phyloP scores from a whole-genome alignment of 1,140 invertebrate genomes.

The Trachymyrmex septentrionalis region DNA sequence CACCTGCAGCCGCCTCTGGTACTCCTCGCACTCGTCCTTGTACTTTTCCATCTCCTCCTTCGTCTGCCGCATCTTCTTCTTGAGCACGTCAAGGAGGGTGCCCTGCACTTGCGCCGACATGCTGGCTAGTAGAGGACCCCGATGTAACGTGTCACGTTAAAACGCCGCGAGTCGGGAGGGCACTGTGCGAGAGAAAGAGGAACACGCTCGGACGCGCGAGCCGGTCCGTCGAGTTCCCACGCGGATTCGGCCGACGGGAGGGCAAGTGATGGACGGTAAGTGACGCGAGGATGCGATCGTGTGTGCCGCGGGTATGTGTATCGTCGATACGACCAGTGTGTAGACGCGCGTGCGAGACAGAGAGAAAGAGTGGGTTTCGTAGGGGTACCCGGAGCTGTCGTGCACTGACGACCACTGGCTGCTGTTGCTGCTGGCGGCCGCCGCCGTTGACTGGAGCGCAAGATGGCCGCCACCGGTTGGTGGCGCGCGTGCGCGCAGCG shows the following conservation, averaged over 20 bases:
- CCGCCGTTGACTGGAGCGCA: constrained; percentile 77
- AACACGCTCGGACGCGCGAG: constrained; percentile 28
- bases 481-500: constrained; percentile 73
- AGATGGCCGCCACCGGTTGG: constrained; percentile 77
- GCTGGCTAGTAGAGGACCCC: constrained; percentile 78
- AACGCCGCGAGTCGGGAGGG: constrained; percentile 10
- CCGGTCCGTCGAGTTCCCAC: constrained; percentile 47
- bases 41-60: constrained; percentile 99
- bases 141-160: constrained; percentile 44
- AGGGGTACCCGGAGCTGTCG: constrained; percentile 74
- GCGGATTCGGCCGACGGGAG: not conserved
- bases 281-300: constrained; percentile 38
- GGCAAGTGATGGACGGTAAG: not conserved
- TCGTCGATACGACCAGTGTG: constrained; percentile 26
- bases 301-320: constrained; percentile 17
- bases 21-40: constrained; percentile 98
- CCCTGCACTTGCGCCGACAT: constrained; percentile 96
- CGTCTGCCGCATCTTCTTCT: constrained; percentile 99
- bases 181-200: not conserved
- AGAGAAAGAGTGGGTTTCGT: constrained; percentile 58
- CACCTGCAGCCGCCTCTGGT: constrained; percentile 95
- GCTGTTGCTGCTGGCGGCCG: constrained; percentile 59
- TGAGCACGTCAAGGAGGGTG: constrained; percentile 97
- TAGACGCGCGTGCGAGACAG: constrained; percentile 40
- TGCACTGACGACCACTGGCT: constrained; percentile 82